Base-by-base conservation (phyloP, 2,113 vertebrate genomes). In the Proterorhinus semilunaris region DNA sequence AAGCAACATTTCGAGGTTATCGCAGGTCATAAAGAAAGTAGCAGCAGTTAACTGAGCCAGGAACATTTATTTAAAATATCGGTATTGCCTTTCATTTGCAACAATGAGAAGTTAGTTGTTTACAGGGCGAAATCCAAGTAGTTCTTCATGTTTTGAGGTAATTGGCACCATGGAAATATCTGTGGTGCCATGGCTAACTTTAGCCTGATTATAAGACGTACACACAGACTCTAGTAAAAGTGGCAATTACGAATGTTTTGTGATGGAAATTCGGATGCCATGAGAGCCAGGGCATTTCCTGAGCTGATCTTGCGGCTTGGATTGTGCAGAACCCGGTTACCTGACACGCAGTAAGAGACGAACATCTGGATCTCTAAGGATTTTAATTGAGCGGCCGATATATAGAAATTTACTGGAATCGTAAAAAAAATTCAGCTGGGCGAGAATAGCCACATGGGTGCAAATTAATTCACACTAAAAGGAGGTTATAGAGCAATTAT, bases 321-420 rank as follows among this genome's bases (percentile, higher is more conserved):
- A 68, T 80, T 78, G 62, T 65, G 49, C 13, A 21, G 80, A 21
- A 62, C 11, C 46, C 13, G 10, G 10, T 76, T 70, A 69, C 43
- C 55, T 27, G 65, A 59, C 27, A 47, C 52, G 21, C 48, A 13
- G 49, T 2, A 66, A 79, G 69, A 83, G 15, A 42, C 47, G 10
- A 77, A 80, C 86, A 86, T 89, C 84, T 87, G 76, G 83, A 81
- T 66, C 43, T 48, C 15, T 74, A 83, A 77, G 54, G 8, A 15
- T 70, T 75, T 78, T 80, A 74, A 80, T 63, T 67, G 59, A 67
- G 59, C n/a, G 57, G 55, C 65, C 68, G 69, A 70, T 69, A 55
- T 59, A 13, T 46, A 8, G 0, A 69, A 53, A 70, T 65, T 69
- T 65, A 77, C 71, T 48, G 68, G 66, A 83, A 80, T 71, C 45